Conservation (phyloP, 2,888 invertebrate genomes). For the Brachypalpus laphriformis region DNA sequence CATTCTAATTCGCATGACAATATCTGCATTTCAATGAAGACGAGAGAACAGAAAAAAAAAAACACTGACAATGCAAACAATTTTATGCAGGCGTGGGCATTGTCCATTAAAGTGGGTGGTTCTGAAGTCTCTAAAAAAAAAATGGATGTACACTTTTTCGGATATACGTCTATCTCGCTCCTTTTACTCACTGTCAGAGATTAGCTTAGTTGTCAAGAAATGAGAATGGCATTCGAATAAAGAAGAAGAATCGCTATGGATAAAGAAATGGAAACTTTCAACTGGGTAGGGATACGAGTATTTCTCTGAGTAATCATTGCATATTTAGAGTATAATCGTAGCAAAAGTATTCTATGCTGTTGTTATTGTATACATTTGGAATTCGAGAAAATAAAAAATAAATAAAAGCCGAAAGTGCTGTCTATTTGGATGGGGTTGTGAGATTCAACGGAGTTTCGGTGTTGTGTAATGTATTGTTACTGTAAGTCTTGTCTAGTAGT, state of each 20-base stretch:
- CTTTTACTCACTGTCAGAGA: slow-evolving; percentile 75
- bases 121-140: neutral
- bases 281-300: slow-evolving; percentile 54
- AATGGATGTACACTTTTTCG: slow-evolving; percentile 2
- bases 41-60: neutral
- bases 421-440: slow-evolving; percentile 1
- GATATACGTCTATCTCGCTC: neutral
- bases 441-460: slow-evolving; percentile 11
- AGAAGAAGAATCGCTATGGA: slow-evolving; percentile 35
- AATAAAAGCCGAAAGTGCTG: slow-evolving; percentile 17
- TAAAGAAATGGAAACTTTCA: slow-evolving; percentile 57
- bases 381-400: slow-evolving; percentile 25
- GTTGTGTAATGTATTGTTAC: slow-evolving; percentile 18
- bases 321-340: slow-evolving; percentile 72
- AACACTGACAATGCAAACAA: slow-evolving; percentile 56
- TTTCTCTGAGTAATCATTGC: slow-evolving; percentile 70
- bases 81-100: slow-evolving; percentile 57
- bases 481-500: neutral
- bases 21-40: slow-evolving; percentile 40
- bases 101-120: slow-evolving; percentile 55
- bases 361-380: slow-evolving; percentile 31
- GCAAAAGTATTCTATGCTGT: slow-evolving; percentile 41
- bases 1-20: slow-evolving; percentile 51
- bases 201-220: slow-evolving; percentile 82
- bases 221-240: slow-evolving; percentile 58